These are phyloP conservation scores for Microplitis manilae DNA, from an alignment of 2,888 invertebrate species.

Conservation along the genomic window DNA sequence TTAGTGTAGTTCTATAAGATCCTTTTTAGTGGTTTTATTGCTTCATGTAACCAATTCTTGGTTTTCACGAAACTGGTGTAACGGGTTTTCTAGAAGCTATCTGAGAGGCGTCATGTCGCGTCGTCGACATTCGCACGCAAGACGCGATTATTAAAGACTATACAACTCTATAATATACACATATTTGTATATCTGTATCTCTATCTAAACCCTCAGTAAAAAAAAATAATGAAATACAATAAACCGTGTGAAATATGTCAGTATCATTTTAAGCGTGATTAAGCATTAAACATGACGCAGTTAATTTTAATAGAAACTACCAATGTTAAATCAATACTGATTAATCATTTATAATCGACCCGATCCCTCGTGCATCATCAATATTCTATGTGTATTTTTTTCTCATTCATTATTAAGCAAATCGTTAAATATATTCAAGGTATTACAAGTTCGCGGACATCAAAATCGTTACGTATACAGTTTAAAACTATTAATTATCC, in stretches of 20 bases:
- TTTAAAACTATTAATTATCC: constrained; percentile 8
- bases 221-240: not conserved
- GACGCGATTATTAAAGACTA: constrained; percentile 17
- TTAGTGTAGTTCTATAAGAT: not conserved
- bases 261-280: constrained; percentile 2
- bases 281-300: constrained; percentile 13
- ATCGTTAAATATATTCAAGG: not conserved
- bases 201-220: not conserved
- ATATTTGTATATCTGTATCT: constrained; percentile 3
- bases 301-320: not conserved
- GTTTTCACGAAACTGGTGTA: constrained; percentile 41
- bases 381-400: not conserved
- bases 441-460: not conserved
- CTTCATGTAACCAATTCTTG: constrained; percentile 44
- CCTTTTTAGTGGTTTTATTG: constrained; percentile 40
- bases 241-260: constrained; percentile 11
- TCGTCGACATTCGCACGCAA: constrained; percentile 21
- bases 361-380: not conserved
- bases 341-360: constrained; percentile 7
- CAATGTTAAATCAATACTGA: constrained; percentile 6
- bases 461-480: not conserved
- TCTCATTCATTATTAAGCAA: not conserved
- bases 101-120: constrained; percentile 2
- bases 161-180: not conserved
- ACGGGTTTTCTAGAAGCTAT: constrained; percentile 35